Evolutionary conservation across 2,797 vertebrate genomes (phyloP).

Genomic region (Diplodus sargus): DNA sequence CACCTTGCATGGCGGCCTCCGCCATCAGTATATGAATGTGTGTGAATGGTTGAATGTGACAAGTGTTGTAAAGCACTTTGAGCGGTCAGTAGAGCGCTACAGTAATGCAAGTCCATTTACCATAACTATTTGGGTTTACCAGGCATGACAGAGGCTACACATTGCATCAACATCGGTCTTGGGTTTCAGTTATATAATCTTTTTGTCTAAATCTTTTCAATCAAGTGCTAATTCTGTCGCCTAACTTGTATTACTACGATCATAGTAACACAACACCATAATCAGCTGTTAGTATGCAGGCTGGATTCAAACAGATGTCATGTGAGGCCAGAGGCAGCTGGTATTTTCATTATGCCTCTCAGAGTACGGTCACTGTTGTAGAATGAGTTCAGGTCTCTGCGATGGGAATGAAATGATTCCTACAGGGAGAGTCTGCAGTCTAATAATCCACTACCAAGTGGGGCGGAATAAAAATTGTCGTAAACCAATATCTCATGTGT

Average conservation of each 20-base stretch:
- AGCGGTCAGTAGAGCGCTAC: too few species aligned
- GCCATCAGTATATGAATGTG: too few species aligned
- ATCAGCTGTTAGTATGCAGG: slow-evolving; percentile 22
- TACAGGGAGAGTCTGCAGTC: background rate
- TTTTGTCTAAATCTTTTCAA: slow-evolving; percentile 10
- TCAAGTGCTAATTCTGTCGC: background rate
- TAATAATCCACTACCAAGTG: background rate
- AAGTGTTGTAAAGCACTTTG: too few species aligned
- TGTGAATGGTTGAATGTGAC: too few species aligned
- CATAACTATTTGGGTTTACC: background rate
- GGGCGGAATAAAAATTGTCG: background rate
- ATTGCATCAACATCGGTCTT: background rate
- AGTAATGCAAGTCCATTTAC: too few species aligned
- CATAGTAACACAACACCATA: background rate
- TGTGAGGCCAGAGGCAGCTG: slow-evolving; percentile 7
- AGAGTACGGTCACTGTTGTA: background rate
- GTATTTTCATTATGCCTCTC: slow-evolving; percentile 4
- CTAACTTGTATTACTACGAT: background rate
- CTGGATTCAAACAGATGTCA: slow-evolving; percentile 19
- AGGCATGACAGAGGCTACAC: slow-evolving; percentile 4
- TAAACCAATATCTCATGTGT: background rate
- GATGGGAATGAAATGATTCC: background rate
- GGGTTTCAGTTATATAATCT: background rate
- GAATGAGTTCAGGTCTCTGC: background rate
- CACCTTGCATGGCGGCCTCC: too few species aligned